Conservation (phyloP, 2,888 invertebrate genomes). For the Diplazon laetatorius region DNA sequence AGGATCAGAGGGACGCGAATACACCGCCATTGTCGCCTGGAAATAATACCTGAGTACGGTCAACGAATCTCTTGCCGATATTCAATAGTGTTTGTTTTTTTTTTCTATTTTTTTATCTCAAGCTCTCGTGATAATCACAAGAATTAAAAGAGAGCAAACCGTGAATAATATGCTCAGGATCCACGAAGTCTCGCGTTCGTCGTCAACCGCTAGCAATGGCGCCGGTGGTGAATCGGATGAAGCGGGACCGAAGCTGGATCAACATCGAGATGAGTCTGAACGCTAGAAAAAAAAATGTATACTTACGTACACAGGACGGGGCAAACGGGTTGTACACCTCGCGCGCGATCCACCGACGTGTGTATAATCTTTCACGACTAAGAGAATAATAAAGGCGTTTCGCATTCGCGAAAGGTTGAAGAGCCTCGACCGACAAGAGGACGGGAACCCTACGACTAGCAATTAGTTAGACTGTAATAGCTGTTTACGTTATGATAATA, state of each 20-base stretch:
- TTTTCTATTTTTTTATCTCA: not conserved
- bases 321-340: not conserved
- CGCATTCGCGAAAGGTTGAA: constrained; percentile 60
- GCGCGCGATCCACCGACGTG: not conserved
- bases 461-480: constrained; percentile 63
- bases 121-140: constrained; percentile 38
- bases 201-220: constrained; percentile 19
- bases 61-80: constrained; percentile 3
- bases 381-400: constrained; percentile 55
- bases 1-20: constrained; percentile 77
- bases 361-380: constrained; percentile 35
- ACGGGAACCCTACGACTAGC: constrained; percentile 65
- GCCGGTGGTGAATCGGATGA: constrained; percentile 5
- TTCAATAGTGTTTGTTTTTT: constrained; percentile 21
- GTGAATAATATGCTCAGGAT: constrained; percentile 24
- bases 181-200: constrained; percentile 22
- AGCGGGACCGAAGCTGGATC: constrained; percentile 23
- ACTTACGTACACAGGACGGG: not conserved
- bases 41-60: constrained; percentile 79
- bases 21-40: constrained; percentile 80
- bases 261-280: constrained; percentile 3
- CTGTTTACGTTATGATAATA: constrained; percentile 50
- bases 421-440: constrained; percentile 56
- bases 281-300: not conserved
- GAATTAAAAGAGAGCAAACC: constrained; percentile 34